phyloP scores from a whole-genome alignment of 2,797 vertebrate species.

The Ammospiza maritima region DNA sequence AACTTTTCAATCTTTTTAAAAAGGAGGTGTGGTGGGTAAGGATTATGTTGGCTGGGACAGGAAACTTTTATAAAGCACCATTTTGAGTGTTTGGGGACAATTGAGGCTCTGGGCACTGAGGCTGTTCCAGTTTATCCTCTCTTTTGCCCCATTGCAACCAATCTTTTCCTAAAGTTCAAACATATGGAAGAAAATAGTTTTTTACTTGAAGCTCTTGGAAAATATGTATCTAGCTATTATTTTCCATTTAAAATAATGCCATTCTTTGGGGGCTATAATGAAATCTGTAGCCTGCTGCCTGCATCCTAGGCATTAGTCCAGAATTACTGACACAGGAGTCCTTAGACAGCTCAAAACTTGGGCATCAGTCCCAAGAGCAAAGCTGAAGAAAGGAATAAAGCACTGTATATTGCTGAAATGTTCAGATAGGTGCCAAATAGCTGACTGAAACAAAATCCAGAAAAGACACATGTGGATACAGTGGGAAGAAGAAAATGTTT shows the following conservation, averaged over 20 bases:
- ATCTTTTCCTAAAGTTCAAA: neutral
- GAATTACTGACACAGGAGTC: neutral
- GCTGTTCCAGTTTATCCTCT: neutral
- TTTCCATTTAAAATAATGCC: neutral
- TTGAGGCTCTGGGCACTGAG: neutral
- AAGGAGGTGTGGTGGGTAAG: neutral
- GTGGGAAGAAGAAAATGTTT: neutral
- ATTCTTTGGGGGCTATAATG: neutral
- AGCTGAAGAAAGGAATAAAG: neutral
- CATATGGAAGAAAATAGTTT: neutral
- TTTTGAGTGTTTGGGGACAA: neutral
- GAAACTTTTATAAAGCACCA: neutral
- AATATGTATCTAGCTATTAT: neutral
- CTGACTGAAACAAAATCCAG: neutral
- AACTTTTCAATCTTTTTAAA: neutral
- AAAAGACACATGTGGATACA: neutral
- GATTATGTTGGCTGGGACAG: neutral
- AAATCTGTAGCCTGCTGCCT: neutral
- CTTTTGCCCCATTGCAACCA: neutral
- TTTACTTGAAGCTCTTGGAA: neutral
- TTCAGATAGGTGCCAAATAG: neutral
- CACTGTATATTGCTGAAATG: neutral
- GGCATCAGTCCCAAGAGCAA: neutral
- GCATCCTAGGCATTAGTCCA: neutral
- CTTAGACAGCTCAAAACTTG: neutral